Conservation (phyloP, 2,113 vertebrate genomes). For the Paedocypris sp. region DNA sequence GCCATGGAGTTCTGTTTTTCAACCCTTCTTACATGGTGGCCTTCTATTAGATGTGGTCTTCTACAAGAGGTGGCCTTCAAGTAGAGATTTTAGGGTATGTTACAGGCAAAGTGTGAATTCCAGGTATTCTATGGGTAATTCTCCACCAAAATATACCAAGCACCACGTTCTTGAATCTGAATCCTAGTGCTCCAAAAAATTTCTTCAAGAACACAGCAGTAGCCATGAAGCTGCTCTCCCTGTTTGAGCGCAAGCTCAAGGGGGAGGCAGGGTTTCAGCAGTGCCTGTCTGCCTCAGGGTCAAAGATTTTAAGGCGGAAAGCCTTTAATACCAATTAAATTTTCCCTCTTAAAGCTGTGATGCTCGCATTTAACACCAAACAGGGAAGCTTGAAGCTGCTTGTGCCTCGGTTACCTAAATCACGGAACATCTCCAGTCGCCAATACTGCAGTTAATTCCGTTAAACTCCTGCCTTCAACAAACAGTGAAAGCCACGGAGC, state of each 20-base stretch:
- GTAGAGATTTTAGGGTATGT: too few relatives aligned
- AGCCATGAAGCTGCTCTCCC: constrained; percentile 10
- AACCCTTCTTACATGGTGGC: too few relatives aligned
- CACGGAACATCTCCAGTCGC: constrained; percentile 11
- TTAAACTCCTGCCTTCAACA: constrained; percentile 13
- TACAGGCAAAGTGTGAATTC: too few relatives aligned
- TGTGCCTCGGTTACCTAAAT: constrained; percentile 39
- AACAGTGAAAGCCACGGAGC: not conserved
- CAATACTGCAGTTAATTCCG: not conserved
- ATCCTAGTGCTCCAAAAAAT: not conserved
- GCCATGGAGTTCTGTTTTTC: too few relatives aligned
- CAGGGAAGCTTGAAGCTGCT: constrained; percentile 29
- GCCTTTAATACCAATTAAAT: constrained; percentile 74
- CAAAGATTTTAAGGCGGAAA: constrained; percentile 66
- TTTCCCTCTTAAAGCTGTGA: constrained; percentile 60
- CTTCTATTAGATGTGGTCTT: too few relatives aligned
- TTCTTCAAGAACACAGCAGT: not conserved
- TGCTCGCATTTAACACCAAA: constrained; percentile 61
- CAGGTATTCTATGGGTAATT: not conserved
- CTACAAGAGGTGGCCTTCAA: too few relatives aligned
- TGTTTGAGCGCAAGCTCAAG: constrained; percentile 10
- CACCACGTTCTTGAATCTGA: not conserved
- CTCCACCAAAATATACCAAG: not conserved
- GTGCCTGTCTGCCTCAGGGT: constrained; percentile 48
- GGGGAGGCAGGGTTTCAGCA: constrained; percentile 24